Conservation (phyloP, 2,797 vertebrate species). For the Steatocranus sp. region DNA sequence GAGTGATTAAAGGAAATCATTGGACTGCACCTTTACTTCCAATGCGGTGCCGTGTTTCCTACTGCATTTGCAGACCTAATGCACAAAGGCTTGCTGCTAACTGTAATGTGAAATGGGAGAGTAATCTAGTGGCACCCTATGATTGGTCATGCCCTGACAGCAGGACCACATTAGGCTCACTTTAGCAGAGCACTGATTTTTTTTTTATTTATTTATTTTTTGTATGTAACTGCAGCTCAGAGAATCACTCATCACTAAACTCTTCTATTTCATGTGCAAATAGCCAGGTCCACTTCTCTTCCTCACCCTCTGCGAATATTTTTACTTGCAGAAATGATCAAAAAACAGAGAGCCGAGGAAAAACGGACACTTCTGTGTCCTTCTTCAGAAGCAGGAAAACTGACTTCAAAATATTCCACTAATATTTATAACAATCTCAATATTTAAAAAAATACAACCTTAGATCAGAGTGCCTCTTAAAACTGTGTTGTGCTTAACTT, state of each 20-base stretch:
- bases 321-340: background rate
- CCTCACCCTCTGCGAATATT: background rate
- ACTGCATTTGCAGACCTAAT: background rate
- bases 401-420: background rate
- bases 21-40: background rate
- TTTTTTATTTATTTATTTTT: rapidly evolving
- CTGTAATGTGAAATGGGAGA: background rate
- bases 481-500: background rate
- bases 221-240: background rate
- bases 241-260: background rate
- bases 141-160: background rate
- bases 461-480: background rate
- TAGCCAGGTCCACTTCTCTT: background rate
- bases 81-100: background rate
- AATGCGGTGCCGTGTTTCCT: background rate
- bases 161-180: slow-evolving; percentile 2
- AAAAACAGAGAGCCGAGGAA: background rate
- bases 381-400: background rate
- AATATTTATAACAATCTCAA: background rate
- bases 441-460: background rate
- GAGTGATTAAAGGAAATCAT: background rate
- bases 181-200: slow-evolving; percentile 20
- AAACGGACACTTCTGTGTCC: background rate
- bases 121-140: background rate
- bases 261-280: slow-evolving; percentile 7